These are phyloP conservation scores for Pyrgus malvae DNA, from an alignment of 2,888 invertebrate species.

Conservation along the genomic window DNA sequence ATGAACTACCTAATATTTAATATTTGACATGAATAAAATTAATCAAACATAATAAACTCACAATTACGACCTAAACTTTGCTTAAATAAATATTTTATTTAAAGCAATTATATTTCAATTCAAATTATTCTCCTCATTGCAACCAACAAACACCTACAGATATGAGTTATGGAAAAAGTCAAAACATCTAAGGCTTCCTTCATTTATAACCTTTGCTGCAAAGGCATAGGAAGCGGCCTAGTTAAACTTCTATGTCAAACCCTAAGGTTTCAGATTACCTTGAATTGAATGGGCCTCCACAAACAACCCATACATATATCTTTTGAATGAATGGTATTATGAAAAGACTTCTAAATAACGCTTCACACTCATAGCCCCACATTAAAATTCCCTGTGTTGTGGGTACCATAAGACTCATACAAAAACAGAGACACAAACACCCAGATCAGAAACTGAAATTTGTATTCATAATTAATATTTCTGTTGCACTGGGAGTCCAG, in stretches of 20 bases:
- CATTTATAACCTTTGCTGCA: constrained; percentile 8
- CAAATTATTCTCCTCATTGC: neutral
- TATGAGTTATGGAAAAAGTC: neutral
- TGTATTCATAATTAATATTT: too few relatives aligned
- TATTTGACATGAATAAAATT: neutral
- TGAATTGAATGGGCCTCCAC: too few relatives aligned
- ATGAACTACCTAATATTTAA: neutral
- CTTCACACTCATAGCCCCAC: too few relatives aligned
- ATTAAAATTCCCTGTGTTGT: too few relatives aligned
- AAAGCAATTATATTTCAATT: neutral
- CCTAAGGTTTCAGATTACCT: too few relatives aligned
- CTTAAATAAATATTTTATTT: neutral
- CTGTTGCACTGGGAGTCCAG: too few relatives aligned
- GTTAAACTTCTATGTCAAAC: neutral
- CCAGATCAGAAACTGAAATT: too few relatives aligned
- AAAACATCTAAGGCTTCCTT: neutral
- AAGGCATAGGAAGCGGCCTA: constrained; percentile 11
- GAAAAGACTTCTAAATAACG: too few relatives aligned
- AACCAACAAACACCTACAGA: neutral
- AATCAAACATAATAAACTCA: neutral
- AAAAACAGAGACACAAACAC: too few relatives aligned
- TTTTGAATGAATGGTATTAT: too few relatives aligned
- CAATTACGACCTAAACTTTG: neutral
- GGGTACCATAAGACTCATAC: too few relatives aligned
- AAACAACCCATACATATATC: too few relatives aligned